Evolutionary conservation across 2,797 vertebrate species (phyloP).

Genomic region (Neosalanx taihuensis): DNA sequence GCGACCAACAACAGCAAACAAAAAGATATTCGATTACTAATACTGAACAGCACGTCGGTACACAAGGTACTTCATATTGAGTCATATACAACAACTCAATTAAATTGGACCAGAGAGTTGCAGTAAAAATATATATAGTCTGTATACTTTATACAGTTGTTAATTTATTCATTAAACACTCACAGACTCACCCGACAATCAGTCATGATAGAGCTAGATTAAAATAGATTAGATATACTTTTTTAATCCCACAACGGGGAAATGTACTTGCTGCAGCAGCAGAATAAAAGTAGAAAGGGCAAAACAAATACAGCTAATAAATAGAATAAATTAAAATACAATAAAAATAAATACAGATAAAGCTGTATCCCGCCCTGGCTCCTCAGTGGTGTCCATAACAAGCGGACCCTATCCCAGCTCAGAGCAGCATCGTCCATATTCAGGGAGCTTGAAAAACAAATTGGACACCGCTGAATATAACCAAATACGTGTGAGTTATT

Average conservation of each 20-base stretch:
- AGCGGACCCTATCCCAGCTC: not conserved
- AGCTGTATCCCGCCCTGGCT: not conserved
- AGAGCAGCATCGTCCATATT: not conserved
- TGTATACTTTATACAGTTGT: not conserved
- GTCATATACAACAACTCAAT: not conserved
- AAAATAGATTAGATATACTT: no score
- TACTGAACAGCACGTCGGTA: not conserved
- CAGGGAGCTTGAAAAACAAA: not conserved
- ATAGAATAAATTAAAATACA: no score
- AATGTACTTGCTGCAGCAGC: no score
- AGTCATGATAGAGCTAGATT: not conserved
- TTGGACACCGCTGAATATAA: not conserved
- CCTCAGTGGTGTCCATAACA: not conserved
- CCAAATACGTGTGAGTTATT: not conserved
- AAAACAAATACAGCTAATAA: no score
- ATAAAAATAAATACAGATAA: no score
- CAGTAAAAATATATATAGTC: not conserved
- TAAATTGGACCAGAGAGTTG: not conserved
- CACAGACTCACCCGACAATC: not conserved
- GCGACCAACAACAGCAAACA: slow-evolving; percentile 40
- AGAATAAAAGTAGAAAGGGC: no score
- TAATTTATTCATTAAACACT: not conserved
- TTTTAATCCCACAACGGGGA: no score
- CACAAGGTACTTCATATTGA: not conserved
- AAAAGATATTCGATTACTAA: not conserved